phyloP scores from a whole-genome alignment of 1,140 invertebrate genomes.

The Eriosoma lanigerum region DNA sequence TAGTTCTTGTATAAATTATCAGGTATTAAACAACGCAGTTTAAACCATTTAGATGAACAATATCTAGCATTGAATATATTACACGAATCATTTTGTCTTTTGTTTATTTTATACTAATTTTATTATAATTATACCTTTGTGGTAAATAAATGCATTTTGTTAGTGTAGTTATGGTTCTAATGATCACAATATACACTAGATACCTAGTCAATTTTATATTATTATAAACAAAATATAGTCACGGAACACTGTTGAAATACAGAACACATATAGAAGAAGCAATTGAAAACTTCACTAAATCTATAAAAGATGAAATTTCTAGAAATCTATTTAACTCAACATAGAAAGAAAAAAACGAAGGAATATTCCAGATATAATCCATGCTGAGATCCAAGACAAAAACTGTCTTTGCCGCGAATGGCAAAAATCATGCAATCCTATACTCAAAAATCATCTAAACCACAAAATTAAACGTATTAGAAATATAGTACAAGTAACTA shows the following conservation, averaged over 20 bases:
- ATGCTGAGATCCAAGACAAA: neutral
- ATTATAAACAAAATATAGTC: neutral
- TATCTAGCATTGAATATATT: no score
- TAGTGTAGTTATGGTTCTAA: neutral
- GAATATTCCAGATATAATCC: no score
- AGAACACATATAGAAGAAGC: neutral
- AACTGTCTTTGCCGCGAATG: neutral
- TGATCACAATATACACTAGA: neutral
- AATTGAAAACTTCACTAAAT: neutral
- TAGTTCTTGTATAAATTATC: no score
- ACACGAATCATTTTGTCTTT: conserved; percentile 5
- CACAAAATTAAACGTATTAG: neutral
- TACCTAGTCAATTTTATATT: neutral
- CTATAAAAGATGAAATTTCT: no score
- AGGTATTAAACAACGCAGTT: neutral
- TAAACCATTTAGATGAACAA: neutral
- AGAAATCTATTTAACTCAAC: no score
- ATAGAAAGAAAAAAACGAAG: no score
- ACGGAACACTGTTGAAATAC: no score
- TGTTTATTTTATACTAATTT: neutral
- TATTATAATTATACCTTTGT: neutral
- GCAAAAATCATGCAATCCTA: neutral
- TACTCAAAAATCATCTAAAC: neutral
- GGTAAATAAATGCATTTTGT: conserved; percentile 6
- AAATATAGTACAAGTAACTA: neutral